phyloP scores from a whole-genome alignment of 2,888 invertebrate species.

The Drosophila setosimentum region DNA sequence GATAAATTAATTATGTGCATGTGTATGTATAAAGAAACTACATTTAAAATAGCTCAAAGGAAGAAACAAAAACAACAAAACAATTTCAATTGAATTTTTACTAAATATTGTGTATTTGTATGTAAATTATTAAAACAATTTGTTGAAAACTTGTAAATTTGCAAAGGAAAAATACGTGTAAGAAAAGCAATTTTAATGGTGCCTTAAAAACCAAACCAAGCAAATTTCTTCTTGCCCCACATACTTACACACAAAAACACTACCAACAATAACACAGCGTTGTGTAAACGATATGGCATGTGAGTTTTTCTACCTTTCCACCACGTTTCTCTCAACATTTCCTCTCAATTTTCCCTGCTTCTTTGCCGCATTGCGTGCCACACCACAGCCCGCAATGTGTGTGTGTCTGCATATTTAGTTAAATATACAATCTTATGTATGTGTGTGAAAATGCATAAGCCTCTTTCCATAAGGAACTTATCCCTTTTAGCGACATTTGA shows the following conservation, averaged over 20 bases:
- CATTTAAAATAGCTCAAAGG: constrained; percentile 69
- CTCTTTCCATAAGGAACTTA: constrained; percentile 74
- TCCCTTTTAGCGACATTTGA: constrained; percentile 70
- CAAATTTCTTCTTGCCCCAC: constrained; percentile 81
- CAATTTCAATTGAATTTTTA: constrained; percentile 72
- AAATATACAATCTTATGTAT: constrained; percentile 29
- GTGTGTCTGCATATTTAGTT: constrained; percentile 44
- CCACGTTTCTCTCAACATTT: constrained; percentile 36
- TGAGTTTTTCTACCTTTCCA: constrained; percentile 55
- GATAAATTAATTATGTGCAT: constrained; percentile 68
- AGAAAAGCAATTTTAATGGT: constrained; percentile 85
- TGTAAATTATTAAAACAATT: constrained; percentile 68
- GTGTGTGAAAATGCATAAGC: constrained; percentile 31
- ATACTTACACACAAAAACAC: constrained; percentile 45
- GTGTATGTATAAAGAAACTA: constrained; percentile 48
- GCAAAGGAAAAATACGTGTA: constrained; percentile 85
- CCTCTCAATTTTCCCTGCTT: constrained; percentile 57
- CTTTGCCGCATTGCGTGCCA: constrained; percentile 22
- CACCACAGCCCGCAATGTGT: constrained; percentile 16
- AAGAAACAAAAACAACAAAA: constrained; percentile 6
- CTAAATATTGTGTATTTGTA: constrained; percentile 64
- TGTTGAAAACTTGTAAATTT: constrained; percentile 82
- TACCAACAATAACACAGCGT: constrained; percentile 16
- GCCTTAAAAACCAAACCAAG: constrained; percentile 84
- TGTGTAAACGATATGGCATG: constrained; percentile 39